These are phyloP conservation scores for Cariama cristata DNA, from an alignment of 2,113 vertebrate species.

Conservation along the genomic window DNA sequence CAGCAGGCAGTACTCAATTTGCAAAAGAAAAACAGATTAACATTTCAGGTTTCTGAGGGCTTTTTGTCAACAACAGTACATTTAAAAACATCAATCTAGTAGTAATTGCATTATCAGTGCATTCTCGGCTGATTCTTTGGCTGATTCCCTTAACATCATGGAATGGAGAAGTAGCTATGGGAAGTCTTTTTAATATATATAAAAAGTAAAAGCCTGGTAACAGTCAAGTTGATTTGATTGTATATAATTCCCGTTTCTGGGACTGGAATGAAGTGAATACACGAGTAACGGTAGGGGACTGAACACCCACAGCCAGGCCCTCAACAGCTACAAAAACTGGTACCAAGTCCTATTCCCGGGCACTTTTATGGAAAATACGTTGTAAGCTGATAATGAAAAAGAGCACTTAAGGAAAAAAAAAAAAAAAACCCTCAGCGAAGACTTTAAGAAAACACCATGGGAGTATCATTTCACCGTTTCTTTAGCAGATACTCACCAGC, in stretches of 20 bases:
- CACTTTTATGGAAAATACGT: neutral
- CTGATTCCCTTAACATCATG: neutral
- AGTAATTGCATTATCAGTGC: conserved; percentile 64
- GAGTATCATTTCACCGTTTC: neutral
- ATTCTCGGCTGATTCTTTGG: conserved; percentile 21
- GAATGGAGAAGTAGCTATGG: neutral
- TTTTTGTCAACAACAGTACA: conserved; percentile 67
- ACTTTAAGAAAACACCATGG: neutral
- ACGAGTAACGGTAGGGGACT: neutral
- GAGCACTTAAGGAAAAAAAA: neutral
- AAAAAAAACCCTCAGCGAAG: neutral
- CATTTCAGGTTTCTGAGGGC: conserved; percentile 70
- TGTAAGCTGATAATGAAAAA: neutral
- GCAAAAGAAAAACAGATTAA: conserved; percentile 70
- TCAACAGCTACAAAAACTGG: neutral
- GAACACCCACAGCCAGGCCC: neutral
- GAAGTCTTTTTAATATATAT: neutral
- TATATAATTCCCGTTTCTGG: neutral
- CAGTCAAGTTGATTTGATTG: neutral
- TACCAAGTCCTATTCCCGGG: neutral
- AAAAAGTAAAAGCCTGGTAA: neutral
- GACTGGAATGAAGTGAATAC: neutral
- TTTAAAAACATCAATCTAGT: conserved; percentile 65
- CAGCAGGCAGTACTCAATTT: conserved; percentile 70
- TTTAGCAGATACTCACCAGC: neutral